Conservation (phyloP, 30 jellyfish, hydroid and myxozoan species). For the Turritopsis rubra region DNA sequence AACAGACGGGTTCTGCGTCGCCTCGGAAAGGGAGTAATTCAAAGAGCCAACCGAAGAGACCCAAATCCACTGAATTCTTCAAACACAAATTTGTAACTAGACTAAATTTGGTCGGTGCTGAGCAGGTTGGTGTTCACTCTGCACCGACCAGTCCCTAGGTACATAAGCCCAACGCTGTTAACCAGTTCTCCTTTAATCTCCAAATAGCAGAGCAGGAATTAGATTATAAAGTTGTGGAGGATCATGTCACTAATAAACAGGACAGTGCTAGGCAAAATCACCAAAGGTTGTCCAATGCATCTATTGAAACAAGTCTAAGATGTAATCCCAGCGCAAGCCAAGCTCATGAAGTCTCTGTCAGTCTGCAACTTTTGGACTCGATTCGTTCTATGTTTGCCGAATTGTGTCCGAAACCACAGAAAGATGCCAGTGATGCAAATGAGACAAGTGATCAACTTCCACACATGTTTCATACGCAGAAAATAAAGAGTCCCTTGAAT, state of each 20-base stretch:
- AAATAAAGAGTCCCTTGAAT: conserved; percentile 26
- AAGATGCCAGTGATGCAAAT: conserved; percentile 1
- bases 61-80: conserved; percentile 24
- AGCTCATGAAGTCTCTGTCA: not conserved
- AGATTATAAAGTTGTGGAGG: not conserved
- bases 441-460: not conserved
- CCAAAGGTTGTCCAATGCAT: not conserved
- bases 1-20: conserved; percentile 13
- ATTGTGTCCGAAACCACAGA: not conserved
- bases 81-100: conserved; percentile 8
- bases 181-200: conserved; percentile 22
- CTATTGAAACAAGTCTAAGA: not conserved
- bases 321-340: not conserved
- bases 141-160: conserved; percentile 77
- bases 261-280: not conserved
- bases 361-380: conserved; percentile 16
- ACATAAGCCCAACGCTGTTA: conserved; percentile 17
- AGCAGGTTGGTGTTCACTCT: conserved; percentile 35
- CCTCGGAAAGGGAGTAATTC: conserved; percentile 28
- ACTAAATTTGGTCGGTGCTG: conserved; percentile 7
- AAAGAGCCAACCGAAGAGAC: conserved; percentile 19
- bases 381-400: conserved; percentile 28
- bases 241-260: not conserved
- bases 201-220: not conserved
- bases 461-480: not conserved